Conservation (phyloP, 2,797 vertebrate species). For the Spinus pinus region DNA sequence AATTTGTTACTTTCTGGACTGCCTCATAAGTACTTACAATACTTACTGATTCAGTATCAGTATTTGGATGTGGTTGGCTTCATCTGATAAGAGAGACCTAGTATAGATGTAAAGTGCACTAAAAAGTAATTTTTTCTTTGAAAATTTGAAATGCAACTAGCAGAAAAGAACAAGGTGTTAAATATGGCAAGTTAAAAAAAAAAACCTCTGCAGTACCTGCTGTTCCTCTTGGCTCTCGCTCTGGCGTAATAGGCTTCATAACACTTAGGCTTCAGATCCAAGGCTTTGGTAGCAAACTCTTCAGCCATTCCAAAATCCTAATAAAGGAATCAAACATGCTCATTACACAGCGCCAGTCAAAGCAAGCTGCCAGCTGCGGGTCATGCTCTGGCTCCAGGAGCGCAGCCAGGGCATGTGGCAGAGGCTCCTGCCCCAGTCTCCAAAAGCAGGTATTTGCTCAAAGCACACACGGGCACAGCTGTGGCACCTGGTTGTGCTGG, state of each 20-base stretch:
- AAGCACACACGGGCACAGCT: not conserved
- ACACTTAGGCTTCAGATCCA: constrained; percentile 96
- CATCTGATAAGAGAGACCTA: not conserved
- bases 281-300: constrained; percentile 96
- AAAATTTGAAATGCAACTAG: not conserved
- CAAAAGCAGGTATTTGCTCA: not conserved
- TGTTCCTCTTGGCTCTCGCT: constrained; percentile 96
- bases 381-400: not conserved
- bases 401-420: accelerated
- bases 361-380: not conserved
- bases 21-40: not conserved
- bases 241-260: constrained; percentile 97
- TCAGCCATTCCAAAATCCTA: constrained; percentile 99
- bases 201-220: constrained; percentile 82
- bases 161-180: not conserved
- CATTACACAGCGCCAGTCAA: accelerated
- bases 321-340: not conserved
- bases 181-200: not conserved
- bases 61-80: not conserved
- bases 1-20: not conserved
- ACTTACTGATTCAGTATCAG: not conserved
- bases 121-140: not conserved
- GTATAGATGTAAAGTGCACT: not conserved
- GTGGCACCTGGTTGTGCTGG: not conserved
- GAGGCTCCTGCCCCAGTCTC: not conserved